These are phyloP conservation scores for Poliocrania exsul DNA, from an alignment of 2,797 vertebrate genomes.

Conservation along the genomic window DNA sequence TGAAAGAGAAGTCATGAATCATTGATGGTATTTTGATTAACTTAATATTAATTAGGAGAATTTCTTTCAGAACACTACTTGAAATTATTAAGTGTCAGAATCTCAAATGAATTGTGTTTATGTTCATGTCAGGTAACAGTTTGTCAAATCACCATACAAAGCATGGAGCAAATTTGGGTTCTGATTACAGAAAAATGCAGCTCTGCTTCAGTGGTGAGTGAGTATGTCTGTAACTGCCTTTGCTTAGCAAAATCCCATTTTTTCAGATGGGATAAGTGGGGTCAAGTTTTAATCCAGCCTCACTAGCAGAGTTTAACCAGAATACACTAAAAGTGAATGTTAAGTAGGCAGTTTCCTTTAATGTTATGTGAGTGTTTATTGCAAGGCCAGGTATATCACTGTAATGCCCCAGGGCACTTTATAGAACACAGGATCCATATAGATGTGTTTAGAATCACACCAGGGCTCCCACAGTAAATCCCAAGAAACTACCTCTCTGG, in stretches of 20 bases:
- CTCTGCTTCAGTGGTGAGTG: neutral
- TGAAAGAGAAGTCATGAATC: neutral
- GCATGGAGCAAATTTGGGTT: constrained; percentile 39
- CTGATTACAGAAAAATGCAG: constrained; percentile 32
- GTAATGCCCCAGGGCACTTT: neutral
- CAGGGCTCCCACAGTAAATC: neutral
- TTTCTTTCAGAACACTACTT: constrained; percentile 34
- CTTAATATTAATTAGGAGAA: constrained; percentile 15
- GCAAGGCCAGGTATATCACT: neutral
- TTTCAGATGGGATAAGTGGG: neutral
- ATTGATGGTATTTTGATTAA: neutral
- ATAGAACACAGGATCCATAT: neutral
- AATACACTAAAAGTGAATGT: neutral
- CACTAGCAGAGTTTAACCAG: neutral
- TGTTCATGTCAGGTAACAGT: neutral
- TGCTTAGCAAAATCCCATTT: neutral
- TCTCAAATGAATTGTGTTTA: neutral
- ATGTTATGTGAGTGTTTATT: neutral
- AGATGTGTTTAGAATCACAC: neutral
- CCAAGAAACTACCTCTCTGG: neutral
- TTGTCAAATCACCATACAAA: constrained; percentile 56
- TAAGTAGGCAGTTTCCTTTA: neutral
- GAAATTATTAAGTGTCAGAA: constrained; percentile 18
- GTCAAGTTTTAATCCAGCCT: neutral
- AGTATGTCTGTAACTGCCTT: neutral